Evolutionary conservation across 2,888 invertebrate genomes (phyloP), one percentile per base, ranked within the genome.

Genomic region (Polietes domitor): DNA sequence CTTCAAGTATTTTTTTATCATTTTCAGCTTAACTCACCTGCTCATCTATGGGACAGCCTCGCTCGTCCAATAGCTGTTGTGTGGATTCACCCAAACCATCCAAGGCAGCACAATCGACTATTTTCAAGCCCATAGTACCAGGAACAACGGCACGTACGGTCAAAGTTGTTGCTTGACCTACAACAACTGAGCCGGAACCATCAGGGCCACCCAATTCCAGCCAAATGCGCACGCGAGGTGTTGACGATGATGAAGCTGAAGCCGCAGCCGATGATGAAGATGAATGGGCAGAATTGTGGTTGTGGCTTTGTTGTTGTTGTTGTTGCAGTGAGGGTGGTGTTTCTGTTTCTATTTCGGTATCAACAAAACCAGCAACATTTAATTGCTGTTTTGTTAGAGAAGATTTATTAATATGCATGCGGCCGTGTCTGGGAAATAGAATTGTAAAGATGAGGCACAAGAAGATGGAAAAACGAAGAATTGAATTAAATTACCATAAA

Each of bases 21-120:
- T 47, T 2, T 32, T 32, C 9, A 47, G 6, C 1, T 47, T n/a
- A 47, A 82, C 86, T 89, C 86, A 92, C 92, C 89, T 92, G 92
- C 32, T 95, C 95, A 90, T 96, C 96, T 68, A 96, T 93, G 3
- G 96, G 95, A 89, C 96, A 96, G 85, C 96, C 96, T 43, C 94
- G 93, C 81, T 95, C 95, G 90, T 96, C 96, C 9, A 96, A 92
- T 21, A 96, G 93, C 85, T 95, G 95, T 89, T 96, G 96, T 1
- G 95, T 95, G 2, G 95, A 94, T 87, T 96, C 96, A 0, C 96
- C 96, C 2, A 96, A 92, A 9, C 96, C 96, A 88, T 97, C 96
- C 88, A 96, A 95, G 0, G 96, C 96, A 3, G 95, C 92, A 91
- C 97, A 97, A 89, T 96, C 96, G 0, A 96, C 95, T 41, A 96